phyloP scores from a whole-genome alignment of 2,797 vertebrate species.

The Octomys mimax region DNA sequence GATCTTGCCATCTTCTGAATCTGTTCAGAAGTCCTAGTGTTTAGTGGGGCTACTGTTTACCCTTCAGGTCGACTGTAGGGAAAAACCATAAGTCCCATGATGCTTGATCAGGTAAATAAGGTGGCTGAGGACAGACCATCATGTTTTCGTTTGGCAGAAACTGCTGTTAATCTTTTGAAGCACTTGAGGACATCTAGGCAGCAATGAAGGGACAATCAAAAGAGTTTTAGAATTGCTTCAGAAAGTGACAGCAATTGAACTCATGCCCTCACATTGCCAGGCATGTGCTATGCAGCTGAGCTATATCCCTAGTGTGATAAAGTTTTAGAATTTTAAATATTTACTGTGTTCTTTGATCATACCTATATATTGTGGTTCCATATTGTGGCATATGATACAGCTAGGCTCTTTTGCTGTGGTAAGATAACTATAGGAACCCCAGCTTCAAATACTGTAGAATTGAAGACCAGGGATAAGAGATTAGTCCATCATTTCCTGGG shows the following conservation, averaged over 20 bases:
- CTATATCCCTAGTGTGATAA: background rate
- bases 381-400: background rate
- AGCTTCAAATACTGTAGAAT: slow-evolving; percentile 50
- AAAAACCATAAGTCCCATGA: background rate
- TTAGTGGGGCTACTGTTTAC: background rate
- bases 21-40: background rate
- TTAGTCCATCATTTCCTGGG: background rate
- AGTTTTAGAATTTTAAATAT: background rate
- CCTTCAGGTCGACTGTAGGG: background rate
- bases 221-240: background rate
- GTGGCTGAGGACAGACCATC: background rate
- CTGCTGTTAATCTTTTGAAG: background rate
- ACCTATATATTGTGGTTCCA: background rate
- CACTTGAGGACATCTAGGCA: background rate
- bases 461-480: background rate
- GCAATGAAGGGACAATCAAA: background rate
- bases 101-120: background rate
- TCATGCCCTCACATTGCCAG: no score
- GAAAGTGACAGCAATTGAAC: background rate
- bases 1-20: background rate
- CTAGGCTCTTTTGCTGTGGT: background rate
- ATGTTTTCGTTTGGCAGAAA: background rate
- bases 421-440: slow-evolving; percentile 17
- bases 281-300: no score
- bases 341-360: background rate